Evolutionary conservation across 2,888 invertebrate genomes (phyloP).

Genomic region (Campoplex nolae): DNA sequence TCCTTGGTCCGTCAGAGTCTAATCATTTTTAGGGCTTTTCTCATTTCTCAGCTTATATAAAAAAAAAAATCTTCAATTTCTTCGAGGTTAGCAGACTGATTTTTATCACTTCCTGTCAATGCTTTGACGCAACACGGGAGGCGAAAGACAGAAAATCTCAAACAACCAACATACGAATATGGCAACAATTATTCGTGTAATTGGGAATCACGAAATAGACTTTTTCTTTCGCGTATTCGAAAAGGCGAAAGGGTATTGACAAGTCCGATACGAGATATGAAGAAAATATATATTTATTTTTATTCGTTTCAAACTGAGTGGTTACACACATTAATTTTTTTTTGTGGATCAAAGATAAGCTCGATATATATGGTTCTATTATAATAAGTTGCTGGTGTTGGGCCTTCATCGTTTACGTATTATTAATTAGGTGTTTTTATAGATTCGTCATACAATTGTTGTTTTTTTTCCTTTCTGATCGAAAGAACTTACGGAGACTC

Average conservation of each 20-base stretch:
- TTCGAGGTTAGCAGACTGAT: constrained; percentile 25
- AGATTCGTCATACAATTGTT: not conserved
- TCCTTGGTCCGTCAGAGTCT: constrained; percentile 24
- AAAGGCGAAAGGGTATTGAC: not conserved
- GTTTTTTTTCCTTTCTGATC: not conserved
- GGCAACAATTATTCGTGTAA: not conserved
- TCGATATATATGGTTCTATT: constrained; percentile 30
- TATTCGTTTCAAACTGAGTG: constrained; percentile 31
- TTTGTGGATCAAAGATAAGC: constrained; percentile 36
- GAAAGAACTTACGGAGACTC: constrained; percentile 43
- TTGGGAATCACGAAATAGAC: too few relatives aligned
- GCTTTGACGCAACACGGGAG: constrained; percentile 10
- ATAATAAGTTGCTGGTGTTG: constrained; percentile 15
- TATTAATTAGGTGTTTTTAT: not conserved
- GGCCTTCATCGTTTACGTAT: not conserved
- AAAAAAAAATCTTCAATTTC: constrained; percentile 3
- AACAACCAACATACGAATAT: constrained; percentile 59
- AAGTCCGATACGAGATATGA: not conserved
- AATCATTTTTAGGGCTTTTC: constrained; percentile 30
- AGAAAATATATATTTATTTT: constrained; percentile 44
- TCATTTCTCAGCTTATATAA: not conserved
- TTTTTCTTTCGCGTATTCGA: too few relatives aligned
- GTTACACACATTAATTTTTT: constrained; percentile 27
- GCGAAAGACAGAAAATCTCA: constrained; percentile 15
- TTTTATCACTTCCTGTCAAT: constrained; percentile 54